phyloP scores from a whole-genome alignment of 1,140 invertebrate genomes.

The Bicyclus anynana region DNA sequence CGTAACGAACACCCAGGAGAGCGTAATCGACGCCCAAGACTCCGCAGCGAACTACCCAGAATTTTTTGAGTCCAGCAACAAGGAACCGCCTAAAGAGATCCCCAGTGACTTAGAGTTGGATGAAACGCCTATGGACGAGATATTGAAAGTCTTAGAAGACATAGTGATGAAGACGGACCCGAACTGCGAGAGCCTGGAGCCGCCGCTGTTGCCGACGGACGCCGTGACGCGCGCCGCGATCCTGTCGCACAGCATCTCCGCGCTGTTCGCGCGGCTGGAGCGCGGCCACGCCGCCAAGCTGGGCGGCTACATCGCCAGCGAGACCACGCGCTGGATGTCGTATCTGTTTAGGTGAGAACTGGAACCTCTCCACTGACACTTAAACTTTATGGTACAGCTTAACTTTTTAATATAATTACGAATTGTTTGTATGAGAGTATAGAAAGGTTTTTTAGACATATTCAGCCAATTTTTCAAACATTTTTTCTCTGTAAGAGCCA shows the following conservation, averaged over 20 bases:
- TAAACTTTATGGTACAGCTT: no score
- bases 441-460: no score
- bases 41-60: constrained; percentile 22
- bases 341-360: constrained; percentile 88
- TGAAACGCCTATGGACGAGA: constrained; percentile 66
- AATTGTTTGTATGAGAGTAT: no score
- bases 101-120: constrained; percentile 65
- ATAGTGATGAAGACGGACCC: constrained; percentile 64
- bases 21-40: constrained; percentile 54
- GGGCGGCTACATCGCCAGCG: constrained; percentile 83
- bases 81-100: constrained; percentile 60
- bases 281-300: constrained; percentile 83
- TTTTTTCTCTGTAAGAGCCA: no score
- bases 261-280: constrained; percentile 85
- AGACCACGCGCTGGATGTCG: constrained; percentile 87
- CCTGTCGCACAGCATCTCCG: constrained; percentile 85
- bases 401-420: no score
- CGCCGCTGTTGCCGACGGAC: constrained; percentile 60
- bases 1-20: constrained; percentile 18
- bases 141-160: constrained; percentile 66
- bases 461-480: no score
- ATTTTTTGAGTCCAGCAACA: constrained; percentile 45
- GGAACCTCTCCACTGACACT: no score
- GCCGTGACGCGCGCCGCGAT: constrained; percentile 82
- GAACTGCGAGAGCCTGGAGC: constrained; percentile 58